Conservation (phyloP, 2,113 vertebrate genomes). For the Vombatus ursinus region DNA sequence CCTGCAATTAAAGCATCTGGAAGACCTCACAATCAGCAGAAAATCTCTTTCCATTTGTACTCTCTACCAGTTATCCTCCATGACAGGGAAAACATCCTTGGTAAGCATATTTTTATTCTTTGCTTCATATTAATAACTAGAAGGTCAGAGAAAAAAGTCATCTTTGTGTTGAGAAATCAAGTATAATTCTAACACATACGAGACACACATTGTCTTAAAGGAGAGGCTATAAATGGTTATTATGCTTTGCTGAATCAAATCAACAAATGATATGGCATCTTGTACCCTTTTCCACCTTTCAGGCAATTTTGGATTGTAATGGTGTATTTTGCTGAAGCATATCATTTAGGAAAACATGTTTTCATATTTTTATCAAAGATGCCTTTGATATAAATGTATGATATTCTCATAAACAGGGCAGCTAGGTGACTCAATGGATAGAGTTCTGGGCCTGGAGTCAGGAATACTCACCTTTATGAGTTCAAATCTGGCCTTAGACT, state of each 20-base stretch:
- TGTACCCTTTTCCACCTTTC: not conserved
- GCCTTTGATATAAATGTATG: not conserved
- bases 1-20: not conserved
- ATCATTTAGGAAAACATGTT: not conserved
- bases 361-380: too few species aligned
- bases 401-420: not conserved
- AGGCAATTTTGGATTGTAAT: not conserved
- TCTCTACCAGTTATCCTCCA: not conserved
- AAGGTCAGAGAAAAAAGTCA: not conserved
- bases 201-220: not conserved
- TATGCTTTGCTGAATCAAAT: not conserved
- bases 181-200: not conserved
- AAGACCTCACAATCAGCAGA: not conserved
- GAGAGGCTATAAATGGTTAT: not conserved
- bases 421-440: not conserved
- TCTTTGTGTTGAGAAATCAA: not conserved
- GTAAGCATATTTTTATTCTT: not conserved
- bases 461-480: not conserved
- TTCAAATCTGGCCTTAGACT: not conserved
- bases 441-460: not conserved
- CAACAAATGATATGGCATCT: not conserved
- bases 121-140: not conserved
- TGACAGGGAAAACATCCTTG: not conserved
- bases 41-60: not conserved
- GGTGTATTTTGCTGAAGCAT: not conserved